phyloP scores from a whole-genome alignment of 1,140 invertebrate species.

The Proctacanthus coquilletti region DNA sequence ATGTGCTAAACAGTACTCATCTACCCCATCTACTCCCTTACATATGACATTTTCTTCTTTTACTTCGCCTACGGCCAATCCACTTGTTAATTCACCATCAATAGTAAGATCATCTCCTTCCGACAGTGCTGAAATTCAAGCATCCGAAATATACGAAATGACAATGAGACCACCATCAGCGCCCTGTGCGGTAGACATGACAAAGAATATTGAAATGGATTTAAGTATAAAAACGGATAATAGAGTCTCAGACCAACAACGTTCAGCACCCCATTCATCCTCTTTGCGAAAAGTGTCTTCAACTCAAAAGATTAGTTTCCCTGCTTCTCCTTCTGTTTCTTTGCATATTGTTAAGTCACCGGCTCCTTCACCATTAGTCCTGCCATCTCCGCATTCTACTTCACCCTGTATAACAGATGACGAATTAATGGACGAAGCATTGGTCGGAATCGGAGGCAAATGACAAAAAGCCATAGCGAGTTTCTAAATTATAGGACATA shows the following conservation, averaged over 20 bases:
- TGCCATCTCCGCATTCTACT: slow-evolving; percentile 53
- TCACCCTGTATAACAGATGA: slow-evolving; percentile 75
- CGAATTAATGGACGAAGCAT: slow-evolving; percentile 75
- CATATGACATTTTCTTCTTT: background rate
- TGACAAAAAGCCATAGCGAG: too few species aligned
- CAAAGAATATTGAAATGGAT: background rate
- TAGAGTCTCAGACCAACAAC: too few species aligned
- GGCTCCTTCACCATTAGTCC: slow-evolving; percentile 49
- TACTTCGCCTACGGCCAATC: background rate
- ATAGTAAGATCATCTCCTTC: background rate
- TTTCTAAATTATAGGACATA: too few species aligned
- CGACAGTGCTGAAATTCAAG: background rate
- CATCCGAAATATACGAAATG: background rate
- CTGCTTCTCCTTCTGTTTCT: slow-evolving; percentile 48
- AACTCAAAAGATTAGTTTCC: too few species aligned
- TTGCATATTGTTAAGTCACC: slow-evolving; percentile 66
- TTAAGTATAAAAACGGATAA: background rate
- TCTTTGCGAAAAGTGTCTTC: too few species aligned
- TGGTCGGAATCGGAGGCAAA: slow-evolving; percentile 51
- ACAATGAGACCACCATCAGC: background rate
- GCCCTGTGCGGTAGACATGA: background rate
- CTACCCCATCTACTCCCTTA: background rate
- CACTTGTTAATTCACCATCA: background rate
- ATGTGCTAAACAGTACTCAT: too few species aligned
- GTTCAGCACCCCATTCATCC: too few species aligned